Conservation (phyloP, 1,140 invertebrate genomes). For the Paracyclopina nana region DNA sequence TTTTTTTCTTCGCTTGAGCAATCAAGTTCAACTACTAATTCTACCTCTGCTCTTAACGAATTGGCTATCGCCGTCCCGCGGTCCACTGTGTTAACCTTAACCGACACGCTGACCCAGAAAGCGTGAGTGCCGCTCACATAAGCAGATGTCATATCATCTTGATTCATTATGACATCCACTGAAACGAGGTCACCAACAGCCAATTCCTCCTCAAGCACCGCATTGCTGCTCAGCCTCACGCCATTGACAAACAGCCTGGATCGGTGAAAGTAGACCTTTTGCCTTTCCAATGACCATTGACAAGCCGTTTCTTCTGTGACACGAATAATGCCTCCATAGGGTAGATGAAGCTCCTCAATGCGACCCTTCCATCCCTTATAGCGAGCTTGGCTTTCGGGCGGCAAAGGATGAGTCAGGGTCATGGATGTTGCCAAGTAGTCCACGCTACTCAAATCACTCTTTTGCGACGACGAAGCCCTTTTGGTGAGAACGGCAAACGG, state of each 20-base stretch:
- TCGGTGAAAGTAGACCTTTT: conserved; percentile 8
- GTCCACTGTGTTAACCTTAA: not conserved
- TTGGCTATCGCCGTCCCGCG: not conserved
- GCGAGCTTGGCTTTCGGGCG: not conserved
- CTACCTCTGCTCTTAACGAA: not conserved
- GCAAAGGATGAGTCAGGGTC: not conserved
- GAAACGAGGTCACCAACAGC: not conserved
- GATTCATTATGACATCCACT: conserved; percentile 5
- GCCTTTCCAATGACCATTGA: not conserved
- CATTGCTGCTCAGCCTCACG: not conserved
- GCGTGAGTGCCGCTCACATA: conserved; percentile 4
- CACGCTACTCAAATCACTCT: no score
- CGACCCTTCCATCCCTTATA: not conserved
- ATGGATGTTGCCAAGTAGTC: not conserved
- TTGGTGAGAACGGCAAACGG: conserved; percentile 4
- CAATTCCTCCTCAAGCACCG: not conserved
- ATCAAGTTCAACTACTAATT: not conserved
- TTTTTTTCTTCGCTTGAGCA: not conserved
- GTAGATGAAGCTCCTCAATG: conserved; percentile 9
- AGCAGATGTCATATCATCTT: not conserved
- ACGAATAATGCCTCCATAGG: not conserved
- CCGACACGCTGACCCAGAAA: conserved; percentile 1
- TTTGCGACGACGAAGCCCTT: no score
- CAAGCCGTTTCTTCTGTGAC: not conserved
- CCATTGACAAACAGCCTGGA: conserved; percentile 2